Evolutionary conservation across 2,113 vertebrate species (phyloP).

Genomic region (Centropus bengalensis): DNA sequence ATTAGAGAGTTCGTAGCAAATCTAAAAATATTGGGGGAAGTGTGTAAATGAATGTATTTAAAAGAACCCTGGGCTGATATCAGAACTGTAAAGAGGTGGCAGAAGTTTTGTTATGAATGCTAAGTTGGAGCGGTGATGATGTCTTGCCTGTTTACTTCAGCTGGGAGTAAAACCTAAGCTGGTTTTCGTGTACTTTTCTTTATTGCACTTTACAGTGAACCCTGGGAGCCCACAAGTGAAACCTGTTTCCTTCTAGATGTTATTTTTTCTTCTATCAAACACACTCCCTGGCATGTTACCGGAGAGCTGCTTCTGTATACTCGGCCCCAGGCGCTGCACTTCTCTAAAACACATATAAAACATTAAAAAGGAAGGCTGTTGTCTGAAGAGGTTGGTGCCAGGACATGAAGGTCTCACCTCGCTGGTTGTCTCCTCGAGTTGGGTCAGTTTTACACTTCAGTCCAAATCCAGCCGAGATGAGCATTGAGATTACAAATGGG

Average conservation of each 20-base stretch:
- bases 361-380: not conserved
- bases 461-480: not conserved
- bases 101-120: not conserved
- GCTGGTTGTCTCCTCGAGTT: conserved; percentile 14
- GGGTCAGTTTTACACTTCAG: conserved; percentile 15
- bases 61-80: not conserved
- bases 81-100: not conserved
- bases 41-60: not conserved
- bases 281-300: not conserved
- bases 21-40: not conserved
- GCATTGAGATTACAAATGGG: not conserved
- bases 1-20: not conserved
- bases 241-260: not conserved
- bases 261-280: not conserved
- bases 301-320: not conserved
- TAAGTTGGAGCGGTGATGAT: not conserved
- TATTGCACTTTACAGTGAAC: not conserved
- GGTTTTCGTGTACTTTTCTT: not conserved
- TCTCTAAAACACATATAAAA: conserved; percentile 30
- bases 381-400: not conserved
- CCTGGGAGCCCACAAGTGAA: not conserved
- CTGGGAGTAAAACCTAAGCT: not conserved
- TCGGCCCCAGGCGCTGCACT: not conserved
- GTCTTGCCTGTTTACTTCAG: not conserved
- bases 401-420: not conserved